Conservation (phyloP, 2,888 invertebrate genomes). For the Neria commutata region DNA sequence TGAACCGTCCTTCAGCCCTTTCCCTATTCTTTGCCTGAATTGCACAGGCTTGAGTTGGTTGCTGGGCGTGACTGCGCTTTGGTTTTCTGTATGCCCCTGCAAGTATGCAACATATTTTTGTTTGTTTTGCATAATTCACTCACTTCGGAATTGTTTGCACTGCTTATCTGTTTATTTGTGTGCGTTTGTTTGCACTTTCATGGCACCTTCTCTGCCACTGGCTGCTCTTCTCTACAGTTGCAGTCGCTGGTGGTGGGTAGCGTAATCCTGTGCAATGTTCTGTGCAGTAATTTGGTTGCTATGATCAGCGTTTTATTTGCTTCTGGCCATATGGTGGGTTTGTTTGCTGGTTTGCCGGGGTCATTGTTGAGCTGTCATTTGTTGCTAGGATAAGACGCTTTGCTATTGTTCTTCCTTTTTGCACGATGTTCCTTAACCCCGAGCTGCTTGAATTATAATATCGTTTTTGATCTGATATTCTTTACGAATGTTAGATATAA, state of each 20-base stretch:
- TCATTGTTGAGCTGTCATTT: slow-evolving; percentile 38
- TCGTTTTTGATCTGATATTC: no score
- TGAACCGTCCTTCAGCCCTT: slow-evolving; percentile 7
- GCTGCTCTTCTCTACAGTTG: slow-evolving; percentile 40
- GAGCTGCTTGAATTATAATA: no score
- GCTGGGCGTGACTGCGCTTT: slow-evolving; percentile 20
- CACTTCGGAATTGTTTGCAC: slow-evolving; percentile 15
- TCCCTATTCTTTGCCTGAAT: neutral
- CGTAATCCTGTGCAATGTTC: slow-evolving; percentile 27
- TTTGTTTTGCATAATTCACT: slow-evolving; percentile 35
- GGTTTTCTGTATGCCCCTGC: slow-evolving; percentile 36
- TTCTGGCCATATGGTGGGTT: slow-evolving; percentile 27
- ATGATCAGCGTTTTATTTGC: neutral
- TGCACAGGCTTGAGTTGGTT: neutral
- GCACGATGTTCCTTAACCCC: no score
- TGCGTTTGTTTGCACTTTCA: slow-evolving; percentile 17
- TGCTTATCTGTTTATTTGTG: slow-evolving; percentile 48
- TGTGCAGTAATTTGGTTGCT: neutral
- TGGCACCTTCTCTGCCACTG: slow-evolving; percentile 39
- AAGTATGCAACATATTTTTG: slow-evolving; percentile 43
- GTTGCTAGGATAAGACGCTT: slow-evolving; percentile 13
- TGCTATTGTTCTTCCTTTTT: neutral
- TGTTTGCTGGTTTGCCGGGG: slow-evolving; percentile 20
- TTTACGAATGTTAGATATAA: no score
- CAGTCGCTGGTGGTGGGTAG: slow-evolving; percentile 31